Base-by-base conservation (phyloP, 2,113 vertebrate species). In the Apeltes quadracus region DNA sequence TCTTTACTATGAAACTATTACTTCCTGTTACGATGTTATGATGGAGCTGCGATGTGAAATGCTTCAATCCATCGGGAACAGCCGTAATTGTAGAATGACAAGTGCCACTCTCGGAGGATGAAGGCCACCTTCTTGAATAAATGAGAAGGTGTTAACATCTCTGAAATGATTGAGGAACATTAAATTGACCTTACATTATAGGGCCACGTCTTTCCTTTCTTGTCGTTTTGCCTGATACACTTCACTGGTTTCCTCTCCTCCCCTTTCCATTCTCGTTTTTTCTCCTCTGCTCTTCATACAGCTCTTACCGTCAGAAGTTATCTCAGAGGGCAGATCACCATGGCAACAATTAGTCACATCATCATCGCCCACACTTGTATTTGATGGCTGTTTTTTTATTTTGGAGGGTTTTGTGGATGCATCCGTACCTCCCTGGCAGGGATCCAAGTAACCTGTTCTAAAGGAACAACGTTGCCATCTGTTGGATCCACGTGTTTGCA, bases 401-500 rank as follows among this genome's bases (percentile, higher is more conserved):
- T 88, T 69, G 84, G 76, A 88, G 84, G 85, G 71, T 77, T 84
- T 65, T 51, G 72, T 72, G 56, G 20, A 83, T 76, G 80, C 84
- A 32, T 57, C 84, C 78, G 2, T 84, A 84, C 88, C 87, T 90
- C 69, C 4, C 55, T 76, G 86, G 83, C 77, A 54, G 20, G 58
- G 25, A 25, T 67, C 82, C 86, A 80, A 70, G 56, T 89, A 88
- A 90, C 81, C 78, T 86, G 76, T 85, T 82, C 2, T 38, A 63
- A 38, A 92, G 84, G 91, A 82, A 86, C 90, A 91, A 94, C 89
- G 90, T 92, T 93, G 92, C 93, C 93, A 93, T 92, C 93, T 93
- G 90, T 93, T 93, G 92, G 91, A 84, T 58, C 62, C n/a, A 2
- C 22, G 72, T 75, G 76, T 83, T 84, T 87, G 72, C 81, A 82